Evolutionary conservation across 2,113 vertebrate species (phyloP).

Genomic region (Aix galericulata): DNA sequence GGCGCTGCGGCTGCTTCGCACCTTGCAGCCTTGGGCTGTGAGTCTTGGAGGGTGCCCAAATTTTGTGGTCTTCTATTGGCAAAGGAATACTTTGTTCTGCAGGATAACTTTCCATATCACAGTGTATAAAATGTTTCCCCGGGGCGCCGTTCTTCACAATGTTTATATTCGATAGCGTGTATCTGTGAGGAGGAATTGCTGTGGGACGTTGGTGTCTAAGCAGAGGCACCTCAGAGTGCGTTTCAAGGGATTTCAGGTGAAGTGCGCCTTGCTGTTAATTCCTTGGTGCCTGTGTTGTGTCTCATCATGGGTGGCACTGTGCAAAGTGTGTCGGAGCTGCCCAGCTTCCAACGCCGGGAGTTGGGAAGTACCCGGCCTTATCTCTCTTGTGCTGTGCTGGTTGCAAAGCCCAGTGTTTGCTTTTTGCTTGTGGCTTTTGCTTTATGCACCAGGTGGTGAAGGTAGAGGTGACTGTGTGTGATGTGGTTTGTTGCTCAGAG

Average conservation of each 20-base stretch:
- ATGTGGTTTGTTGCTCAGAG: neutral
- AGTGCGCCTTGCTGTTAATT: neutral
- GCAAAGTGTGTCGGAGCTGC: neutral
- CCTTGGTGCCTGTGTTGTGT: neutral
- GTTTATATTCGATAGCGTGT: neutral
- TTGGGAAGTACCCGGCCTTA: neutral
- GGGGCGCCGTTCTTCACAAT: neutral
- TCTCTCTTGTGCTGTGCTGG: neutral
- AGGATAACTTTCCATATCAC: conserved; percentile 12
- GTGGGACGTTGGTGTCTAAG: neutral
- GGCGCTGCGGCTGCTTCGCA: neutral
- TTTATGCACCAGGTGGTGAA: neutral
- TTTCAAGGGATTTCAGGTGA: conserved; percentile 9
- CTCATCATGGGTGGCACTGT: rapidly evolving
- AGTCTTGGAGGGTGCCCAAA: conserved; percentile 44
- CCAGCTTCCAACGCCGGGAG: neutral
- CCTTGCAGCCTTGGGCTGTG: conserved; percentile 3
- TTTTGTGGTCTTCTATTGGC: conserved; percentile 44
- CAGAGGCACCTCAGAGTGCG: neutral
- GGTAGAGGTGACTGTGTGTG: neutral
- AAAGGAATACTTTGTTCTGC: neutral
- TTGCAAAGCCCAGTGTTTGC: neutral
- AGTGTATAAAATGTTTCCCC: neutral
- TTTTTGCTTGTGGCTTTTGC: neutral
- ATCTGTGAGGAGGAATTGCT: neutral